phyloP scores from a whole-genome alignment of 2,888 invertebrate species.

The Apodemia hepburni region DNA sequence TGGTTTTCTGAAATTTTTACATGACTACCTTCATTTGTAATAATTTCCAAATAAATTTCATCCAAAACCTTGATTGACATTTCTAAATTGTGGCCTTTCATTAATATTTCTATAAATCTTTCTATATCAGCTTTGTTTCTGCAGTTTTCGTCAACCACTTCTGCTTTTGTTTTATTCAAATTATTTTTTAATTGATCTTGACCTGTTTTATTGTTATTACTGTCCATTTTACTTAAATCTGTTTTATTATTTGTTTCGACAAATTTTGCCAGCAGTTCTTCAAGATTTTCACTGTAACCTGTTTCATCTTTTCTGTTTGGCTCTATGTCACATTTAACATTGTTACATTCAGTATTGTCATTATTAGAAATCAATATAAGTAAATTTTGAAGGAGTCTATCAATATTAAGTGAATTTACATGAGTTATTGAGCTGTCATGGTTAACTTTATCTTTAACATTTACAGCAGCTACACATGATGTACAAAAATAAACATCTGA shows the following conservation, averaged over 20 bases:
- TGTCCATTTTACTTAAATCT: not conserved
- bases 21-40: slow-evolving; percentile 27
- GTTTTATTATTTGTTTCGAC: not conserved
- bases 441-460: slow-evolving; percentile 24
- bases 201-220: not conserved
- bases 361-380: slow-evolving; percentile 26
- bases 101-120: not conserved
- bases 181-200: not conserved
- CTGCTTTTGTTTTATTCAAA: not conserved
- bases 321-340: not conserved
- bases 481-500: slow-evolving; percentile 36
- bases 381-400: slow-evolving; percentile 33
- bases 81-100: not conserved
- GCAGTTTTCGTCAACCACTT: not conserved
- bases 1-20: slow-evolving; percentile 26
- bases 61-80: not conserved
- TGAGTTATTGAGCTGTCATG: slow-evolving; percentile 35
- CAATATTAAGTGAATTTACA: slow-evolving; percentile 30
- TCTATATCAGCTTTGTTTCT: not conserved
- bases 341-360: not conserved
- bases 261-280: not conserved
- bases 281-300: not conserved
- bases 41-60: slow-evolving; percentile 21
- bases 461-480: slow-evolving; percentile 32
- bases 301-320: not conserved